Evolutionary conservation across 23 tunicate species (phyloP), one percentile per base, ranked within the genome.

Genomic region (Halocynthia aurantium): DNA sequence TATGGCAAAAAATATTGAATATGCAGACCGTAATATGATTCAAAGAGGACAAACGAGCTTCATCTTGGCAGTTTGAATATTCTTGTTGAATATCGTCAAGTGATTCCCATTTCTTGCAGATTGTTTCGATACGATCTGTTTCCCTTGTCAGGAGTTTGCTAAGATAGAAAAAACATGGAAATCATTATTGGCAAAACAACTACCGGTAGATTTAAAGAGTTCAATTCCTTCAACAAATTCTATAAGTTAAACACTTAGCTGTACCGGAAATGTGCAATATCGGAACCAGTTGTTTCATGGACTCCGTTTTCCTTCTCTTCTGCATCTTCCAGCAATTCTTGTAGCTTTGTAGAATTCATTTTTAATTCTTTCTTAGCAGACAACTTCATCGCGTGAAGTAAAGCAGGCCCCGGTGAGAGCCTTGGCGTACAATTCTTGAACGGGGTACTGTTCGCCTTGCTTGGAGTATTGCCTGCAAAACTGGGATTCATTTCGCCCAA

Each of bases 371-470:
- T 74, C 56, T 74, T 74, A n/a, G 78, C 78, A 8, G 78, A 74
- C 57, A 74, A 54, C 10, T 65, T 62, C 55, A 74, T 74, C 9
- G 60, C 78, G 20, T n/a, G 78, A 13, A 74, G 31, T 64, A 74
- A 74, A 10, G 78, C 78, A 8, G 78, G 78, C 18, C 78, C 78
- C 12, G 78, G 78, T 10, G 78, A 74, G 8, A 64, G 55, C 57
- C 56, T 74, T 11, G 78, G 78, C 2, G 78, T 74, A 15, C 6
- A 40, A 65, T 9, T 49, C 31, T 65, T 65, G 31, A 11, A 65
- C 0, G 70, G 70, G 4, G 44, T 31, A 31, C 44, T 31, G 44
- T 31, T 31, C 44, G 44, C 44, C 44, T 31, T 31, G 44, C 44
- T 31, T 31, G 44, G 44, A 31, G 44, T 31, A 31, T 31, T 31